Evolutionary conservation across 2,888 invertebrate species (phyloP).

Genomic region (Diadegma fenestrale): DNA sequence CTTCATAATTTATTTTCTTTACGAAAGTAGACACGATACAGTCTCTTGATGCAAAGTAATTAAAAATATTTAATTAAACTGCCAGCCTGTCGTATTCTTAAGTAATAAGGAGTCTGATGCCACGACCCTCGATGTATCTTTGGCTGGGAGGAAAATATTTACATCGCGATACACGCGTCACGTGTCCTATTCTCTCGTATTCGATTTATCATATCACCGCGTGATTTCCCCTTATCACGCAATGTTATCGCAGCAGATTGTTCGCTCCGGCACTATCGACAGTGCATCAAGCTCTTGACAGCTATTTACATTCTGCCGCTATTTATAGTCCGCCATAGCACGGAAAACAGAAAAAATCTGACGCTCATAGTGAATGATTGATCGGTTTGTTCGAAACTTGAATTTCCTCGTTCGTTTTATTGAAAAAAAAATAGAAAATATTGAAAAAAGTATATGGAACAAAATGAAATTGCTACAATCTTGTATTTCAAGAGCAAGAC

Average conservation of each 20-base stretch:
- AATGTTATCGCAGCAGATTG: not conserved
- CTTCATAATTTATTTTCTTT: not conserved
- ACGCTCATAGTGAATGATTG: not conserved
- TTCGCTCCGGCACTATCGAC: not conserved
- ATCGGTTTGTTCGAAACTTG: not conserved
- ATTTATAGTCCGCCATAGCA: not conserved
- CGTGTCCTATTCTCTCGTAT: not conserved
- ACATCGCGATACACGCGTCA: not conserved
- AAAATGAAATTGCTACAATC: too few relatives aligned
- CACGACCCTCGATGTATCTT: not conserved
- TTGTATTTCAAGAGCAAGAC: too few relatives aligned
- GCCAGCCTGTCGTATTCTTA: not conserved
- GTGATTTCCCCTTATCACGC: not conserved
- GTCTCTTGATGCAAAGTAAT: not conserved
- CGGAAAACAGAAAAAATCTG: not conserved
- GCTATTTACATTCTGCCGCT: not conserved
- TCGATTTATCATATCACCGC: not conserved
- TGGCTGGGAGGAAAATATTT: not conserved
- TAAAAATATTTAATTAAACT: conserved; percentile 14
- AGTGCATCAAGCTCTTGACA: conserved; percentile 10
- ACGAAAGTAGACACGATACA: conserved; percentile 1
- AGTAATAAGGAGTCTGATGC: not conserved
- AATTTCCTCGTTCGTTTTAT: not conserved
- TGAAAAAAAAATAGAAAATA: not conserved
- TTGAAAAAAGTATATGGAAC: not conserved